Base-by-base conservation (phyloP, 2,888 invertebrate genomes). In the Chrysolina haemoptera region DNA sequence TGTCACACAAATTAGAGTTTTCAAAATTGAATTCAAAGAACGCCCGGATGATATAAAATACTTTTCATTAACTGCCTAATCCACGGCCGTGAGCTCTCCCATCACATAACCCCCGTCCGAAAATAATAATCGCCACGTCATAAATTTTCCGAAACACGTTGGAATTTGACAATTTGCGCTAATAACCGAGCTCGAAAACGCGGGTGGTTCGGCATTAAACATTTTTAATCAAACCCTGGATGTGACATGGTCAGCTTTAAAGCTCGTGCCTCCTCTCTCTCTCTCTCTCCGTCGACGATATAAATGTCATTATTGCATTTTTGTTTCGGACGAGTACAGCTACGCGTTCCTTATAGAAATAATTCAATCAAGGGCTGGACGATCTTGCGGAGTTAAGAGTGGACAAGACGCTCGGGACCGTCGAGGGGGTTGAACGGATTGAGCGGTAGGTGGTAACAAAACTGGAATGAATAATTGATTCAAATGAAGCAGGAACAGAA, bases 121-220 rank as follows among this genome's bases (percentile, higher is more conserved):
- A 73, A 73, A 73, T 73, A 73, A 73, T 73, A 73, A 73, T 68
- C 70, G 72, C 18, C 68, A n/a, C 64, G 35, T 59, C 73, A 74
- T 74, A 70, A 74, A 74, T 74, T 74, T 67, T 66, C 66, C 74
- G 62, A 62, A 74, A 70, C 70, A 74, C 74, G 62, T 74, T 62
- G 74, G 74, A 74, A 74, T 74, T 70, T 43, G 62, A 70, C 70
- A 70, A 74, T 70, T 74, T 67, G 66, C 67, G 66, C 65, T 55
- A 70, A 70, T 68, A 73, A 73, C 73, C 27, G 64, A 65, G 64
- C 70, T 64, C 50, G 48, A 55, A 70, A 65, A 46, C 65, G 65
- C 55, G 53, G 50, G 64, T 65, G 55, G 53, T 53, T 43, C 41
- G 71, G 67, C 62, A 71, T 71, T 71, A 53, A 71, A 71, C 63